Evolutionary conservation across 2,113 vertebrate genomes (phyloP).

Genomic region (Seriola rivoliana): DNA sequence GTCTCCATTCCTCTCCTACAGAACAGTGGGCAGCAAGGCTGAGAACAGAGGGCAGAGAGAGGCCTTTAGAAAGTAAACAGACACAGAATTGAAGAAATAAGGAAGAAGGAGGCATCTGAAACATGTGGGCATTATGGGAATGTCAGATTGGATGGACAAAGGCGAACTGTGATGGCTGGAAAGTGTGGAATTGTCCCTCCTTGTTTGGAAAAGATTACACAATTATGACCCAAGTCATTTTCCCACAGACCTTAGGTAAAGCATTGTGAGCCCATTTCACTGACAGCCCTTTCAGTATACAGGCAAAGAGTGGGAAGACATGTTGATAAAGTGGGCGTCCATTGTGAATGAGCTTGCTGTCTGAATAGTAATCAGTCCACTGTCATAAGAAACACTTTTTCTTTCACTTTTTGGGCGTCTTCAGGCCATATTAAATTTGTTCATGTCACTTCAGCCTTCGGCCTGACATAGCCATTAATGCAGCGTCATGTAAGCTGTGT

Average conservation of each 20-base stretch:
- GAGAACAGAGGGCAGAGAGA: conserved; percentile 86
- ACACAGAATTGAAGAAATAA: conserved; percentile 98
- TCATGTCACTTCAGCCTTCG: conserved; percentile 20
- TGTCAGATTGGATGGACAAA: conserved; percentile 86
- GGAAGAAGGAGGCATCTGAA: conserved; percentile 93
- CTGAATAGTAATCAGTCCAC: conserved; percentile 71
- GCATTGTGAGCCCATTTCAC: conserved; percentile 76
- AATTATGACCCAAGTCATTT: conserved; percentile 81
- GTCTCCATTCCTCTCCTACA: conserved; percentile 85
- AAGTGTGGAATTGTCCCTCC: conserved; percentile 81
- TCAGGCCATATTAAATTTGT: conserved; percentile 33
- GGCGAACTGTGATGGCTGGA: conserved; percentile 83
- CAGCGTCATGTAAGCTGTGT: conserved; percentile 37
- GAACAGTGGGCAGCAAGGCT: conserved; percentile 84
- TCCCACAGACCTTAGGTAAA: conserved; percentile 87
- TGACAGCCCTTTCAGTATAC: conserved; percentile 81
- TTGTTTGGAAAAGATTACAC: conserved; percentile 76
- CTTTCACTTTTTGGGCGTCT: conserved; percentile 35
- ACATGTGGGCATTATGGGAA: conserved; percentile 96
- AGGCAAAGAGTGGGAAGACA: conserved; percentile 76
- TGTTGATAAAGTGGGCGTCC: conserved; percentile 73
- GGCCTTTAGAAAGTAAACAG: conserved; percentile 95
- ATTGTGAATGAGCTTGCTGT: conserved; percentile 76
- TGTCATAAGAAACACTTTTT: conserved; percentile 37
- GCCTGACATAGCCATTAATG: conserved; percentile 34